Conservation (phyloP, 1,140 invertebrate species). For the Solen grandis region DNA sequence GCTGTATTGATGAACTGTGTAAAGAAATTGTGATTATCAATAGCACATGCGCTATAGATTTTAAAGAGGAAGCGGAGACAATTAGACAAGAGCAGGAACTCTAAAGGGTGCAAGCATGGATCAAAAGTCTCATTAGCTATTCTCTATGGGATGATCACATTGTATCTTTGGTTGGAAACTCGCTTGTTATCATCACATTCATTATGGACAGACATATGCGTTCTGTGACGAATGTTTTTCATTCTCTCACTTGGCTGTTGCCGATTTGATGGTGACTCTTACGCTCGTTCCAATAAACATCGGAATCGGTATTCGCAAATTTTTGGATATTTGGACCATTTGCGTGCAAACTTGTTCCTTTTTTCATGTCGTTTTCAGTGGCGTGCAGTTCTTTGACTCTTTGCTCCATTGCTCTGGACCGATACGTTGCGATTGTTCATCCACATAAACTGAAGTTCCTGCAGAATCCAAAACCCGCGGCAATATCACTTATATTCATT, state of each 20-base stretch:
- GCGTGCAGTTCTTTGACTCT: conserved; percentile 69
- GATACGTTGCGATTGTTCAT: conserved; percentile 70
- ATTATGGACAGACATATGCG: conserved; percentile 65
- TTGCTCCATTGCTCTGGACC: conserved; percentile 73
- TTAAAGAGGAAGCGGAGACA: too few species aligned
- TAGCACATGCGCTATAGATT: too few species aligned
- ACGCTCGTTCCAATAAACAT: conserved; percentile 67
- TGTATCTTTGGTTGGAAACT: conserved; percentile 67
- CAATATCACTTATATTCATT: conserved; percentile 93
- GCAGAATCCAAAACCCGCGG: conserved; percentile 84
- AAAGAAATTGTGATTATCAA: too few species aligned
- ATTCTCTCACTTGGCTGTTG: conserved; percentile 68
- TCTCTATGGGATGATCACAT: conserved; percentile 62
- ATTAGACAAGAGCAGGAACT: too few species aligned
- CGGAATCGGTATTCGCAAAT: conserved; percentile 48
- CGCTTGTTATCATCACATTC: conserved; percentile 65
- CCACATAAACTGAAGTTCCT: conserved; percentile 86
- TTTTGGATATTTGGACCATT: conserved; percentile 69
- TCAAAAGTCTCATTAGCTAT: conserved; percentile 50
- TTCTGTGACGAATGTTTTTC: conserved; percentile 70
- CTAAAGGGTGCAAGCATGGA: too few species aligned
- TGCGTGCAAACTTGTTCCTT: conserved; percentile 68
- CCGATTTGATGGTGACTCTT: conserved; percentile 65
- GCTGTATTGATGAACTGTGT: too few species aligned
- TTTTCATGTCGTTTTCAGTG: conserved; percentile 65